Evolutionary conservation across 1,140 invertebrate genomes (phyloP).

Genomic region (Bombus terrestris): DNA sequence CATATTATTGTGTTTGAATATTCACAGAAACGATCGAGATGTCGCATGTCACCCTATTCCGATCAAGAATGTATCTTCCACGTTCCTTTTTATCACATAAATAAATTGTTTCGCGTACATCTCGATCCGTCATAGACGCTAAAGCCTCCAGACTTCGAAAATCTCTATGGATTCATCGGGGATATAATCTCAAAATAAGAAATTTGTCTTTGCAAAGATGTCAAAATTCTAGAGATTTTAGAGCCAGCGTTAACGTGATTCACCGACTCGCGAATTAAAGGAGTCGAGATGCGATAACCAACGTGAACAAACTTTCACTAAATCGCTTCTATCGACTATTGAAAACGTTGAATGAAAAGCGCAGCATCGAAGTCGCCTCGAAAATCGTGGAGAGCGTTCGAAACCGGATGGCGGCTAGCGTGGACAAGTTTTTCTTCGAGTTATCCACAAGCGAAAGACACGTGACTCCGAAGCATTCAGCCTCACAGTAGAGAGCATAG

Average conservation of each 20-base stretch:
- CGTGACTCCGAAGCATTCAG: conserved; percentile 44
- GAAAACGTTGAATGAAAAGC: not conserved
- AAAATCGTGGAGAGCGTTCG: not conserved
- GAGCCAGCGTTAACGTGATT: no score
- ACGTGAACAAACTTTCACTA: not conserved
- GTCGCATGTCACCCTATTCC: not conserved
- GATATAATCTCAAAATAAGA: not conserved
- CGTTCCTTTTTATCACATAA: no score
- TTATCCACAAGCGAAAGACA: conserved; percentile 28
- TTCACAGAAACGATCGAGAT: conserved; percentile 29
- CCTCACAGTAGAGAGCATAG: conserved; percentile 55
- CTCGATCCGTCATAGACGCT: conserved; percentile 1
- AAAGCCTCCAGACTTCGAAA: not conserved
- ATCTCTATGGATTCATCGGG: not conserved
- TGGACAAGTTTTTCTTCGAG: conserved; percentile 44
- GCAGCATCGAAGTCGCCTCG: conserved; percentile 3
- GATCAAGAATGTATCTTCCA: not conserved
- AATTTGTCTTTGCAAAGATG: no score
- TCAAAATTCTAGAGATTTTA: no score
- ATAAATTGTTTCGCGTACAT: not conserved
- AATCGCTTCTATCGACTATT: not conserved
- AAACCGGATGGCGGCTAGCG: not conserved
- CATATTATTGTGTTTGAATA: conserved; percentile 36
- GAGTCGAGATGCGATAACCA: not conserved
- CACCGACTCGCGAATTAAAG: not conserved